These are phyloP conservation scores for Cryptomyrus ogoouensis DNA, from an alignment of 2,113 vertebrate genomes.

Conservation along the genomic window DNA sequence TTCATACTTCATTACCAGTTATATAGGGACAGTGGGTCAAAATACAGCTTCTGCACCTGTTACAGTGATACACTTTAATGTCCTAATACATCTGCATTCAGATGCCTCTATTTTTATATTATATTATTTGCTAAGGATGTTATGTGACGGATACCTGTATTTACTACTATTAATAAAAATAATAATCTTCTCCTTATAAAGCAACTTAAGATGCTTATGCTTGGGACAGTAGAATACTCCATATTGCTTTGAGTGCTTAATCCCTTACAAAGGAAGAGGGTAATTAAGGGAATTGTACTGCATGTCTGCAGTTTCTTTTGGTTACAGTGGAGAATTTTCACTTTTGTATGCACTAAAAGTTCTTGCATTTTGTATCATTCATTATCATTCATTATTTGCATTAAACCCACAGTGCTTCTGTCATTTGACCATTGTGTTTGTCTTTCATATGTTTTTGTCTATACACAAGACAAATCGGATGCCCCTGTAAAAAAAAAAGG, in stretches of 20 bases:
- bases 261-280: not conserved
- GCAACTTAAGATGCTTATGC: not conserved
- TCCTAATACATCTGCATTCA: not conserved
- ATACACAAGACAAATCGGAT: not conserved
- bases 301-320: not conserved
- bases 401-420: not conserved
- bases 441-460: not conserved
- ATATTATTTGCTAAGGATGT: not conserved
- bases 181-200: not conserved
- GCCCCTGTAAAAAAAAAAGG: not conserved
- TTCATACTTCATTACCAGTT: not conserved
- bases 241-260: not conserved
- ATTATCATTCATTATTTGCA: not conserved
- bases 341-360: not conserved
- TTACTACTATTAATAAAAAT: not conserved
- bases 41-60: not conserved
- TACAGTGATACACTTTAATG: not conserved
- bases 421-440: not conserved
- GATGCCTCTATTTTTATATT: not conserved
- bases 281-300: not conserved
- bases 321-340: not conserved
- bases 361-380: not conserved
- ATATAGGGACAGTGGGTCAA: not conserved
- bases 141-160: not conserved
- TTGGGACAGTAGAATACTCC: not conserved